Percentiles rank a stretch among this genome's conserved stretches.
Conservation (phyloP, 2,888 invertebrate genomes). For the Acleris cristana region DNA sequence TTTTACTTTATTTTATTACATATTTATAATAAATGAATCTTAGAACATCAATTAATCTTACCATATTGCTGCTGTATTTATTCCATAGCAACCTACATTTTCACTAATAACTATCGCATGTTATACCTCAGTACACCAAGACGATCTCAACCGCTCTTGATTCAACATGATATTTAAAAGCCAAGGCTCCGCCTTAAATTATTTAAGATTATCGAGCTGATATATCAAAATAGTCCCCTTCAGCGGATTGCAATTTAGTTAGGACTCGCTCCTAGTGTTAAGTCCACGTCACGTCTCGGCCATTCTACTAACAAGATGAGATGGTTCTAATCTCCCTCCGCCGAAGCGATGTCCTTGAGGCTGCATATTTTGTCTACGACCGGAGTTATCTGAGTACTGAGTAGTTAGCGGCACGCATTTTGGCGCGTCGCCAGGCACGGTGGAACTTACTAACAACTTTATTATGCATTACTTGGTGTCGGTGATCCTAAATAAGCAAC, state of each 20-base stretch:
- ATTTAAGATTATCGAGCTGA: neutral
- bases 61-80: too few species aligned
- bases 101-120: too few species aligned
- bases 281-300: conserved; percentile 32
- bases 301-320: conserved; percentile 35
- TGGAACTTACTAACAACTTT: conserved; percentile 68
- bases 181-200: neutral
- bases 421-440: conserved; percentile 61
- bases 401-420: conserved; percentile 45
- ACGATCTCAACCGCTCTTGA: too few species aligned
- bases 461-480: conserved; percentile 75
- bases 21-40: too few species aligned
- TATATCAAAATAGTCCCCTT: conserved; percentile 11
- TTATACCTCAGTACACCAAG: too few species aligned
- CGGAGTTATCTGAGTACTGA: conserved; percentile 21
- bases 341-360: conserved; percentile 30
- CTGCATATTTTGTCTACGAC: conserved; percentile 26
- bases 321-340: conserved; percentile 32
- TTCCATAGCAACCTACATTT: too few species aligned
- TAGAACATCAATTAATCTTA: too few species aligned
- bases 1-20: too few species aligned
- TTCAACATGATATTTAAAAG: neutral
- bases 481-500: conserved; percentile 75
- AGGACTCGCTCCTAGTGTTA: conserved; percentile 17
- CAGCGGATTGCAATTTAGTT: conserved; percentile 27